These are phyloP conservation scores for Pipistrellus nathusii DNA, from an alignment of 2,797 vertebrate species.

Conservation along the genomic window DNA sequence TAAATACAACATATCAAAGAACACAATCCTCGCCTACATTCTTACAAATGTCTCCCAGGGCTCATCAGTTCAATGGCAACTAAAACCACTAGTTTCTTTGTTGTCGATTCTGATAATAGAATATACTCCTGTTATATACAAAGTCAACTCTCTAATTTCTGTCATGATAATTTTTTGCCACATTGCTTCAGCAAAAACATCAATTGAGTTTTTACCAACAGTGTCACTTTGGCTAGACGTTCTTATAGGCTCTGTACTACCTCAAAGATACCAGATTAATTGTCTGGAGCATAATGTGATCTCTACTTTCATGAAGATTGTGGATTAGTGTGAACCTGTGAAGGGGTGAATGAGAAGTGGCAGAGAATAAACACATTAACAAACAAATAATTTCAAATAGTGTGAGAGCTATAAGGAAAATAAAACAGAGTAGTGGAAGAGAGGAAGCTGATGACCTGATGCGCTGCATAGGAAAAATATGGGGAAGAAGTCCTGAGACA, in stretches of 20 bases:
- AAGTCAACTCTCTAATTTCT: slow-evolving; percentile 14
- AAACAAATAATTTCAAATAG: neutral
- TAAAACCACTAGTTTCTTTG: neutral
- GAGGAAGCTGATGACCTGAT: neutral
- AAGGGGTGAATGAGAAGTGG: neutral
- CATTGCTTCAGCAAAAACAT: neutral
- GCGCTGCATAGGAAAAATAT: neutral
- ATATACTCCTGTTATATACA: neutral
- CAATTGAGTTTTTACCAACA: neutral
- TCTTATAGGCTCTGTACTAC: neutral
- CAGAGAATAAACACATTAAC: slow-evolving; percentile 13
- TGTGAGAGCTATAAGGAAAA: neutral
- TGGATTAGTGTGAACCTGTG: neutral
- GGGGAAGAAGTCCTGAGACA: neutral
- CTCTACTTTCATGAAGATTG: neutral
- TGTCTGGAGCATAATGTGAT: neutral
- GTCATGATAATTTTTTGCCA: neutral
- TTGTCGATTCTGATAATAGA: slow-evolving; percentile 39
- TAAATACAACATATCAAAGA: neutral
- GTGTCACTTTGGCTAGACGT: slow-evolving; percentile 12
- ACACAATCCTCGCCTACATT: neutral
- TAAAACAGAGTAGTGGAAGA: neutral
- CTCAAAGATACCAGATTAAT: slow-evolving; percentile 24
- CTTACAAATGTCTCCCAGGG: neutral
- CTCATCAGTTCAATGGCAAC: neutral